Percentiles rank a stretch among this genome's conserved stretches.
Conservation (phyloP, 2,888 invertebrate species). For the Dermolepida albohirtum region DNA sequence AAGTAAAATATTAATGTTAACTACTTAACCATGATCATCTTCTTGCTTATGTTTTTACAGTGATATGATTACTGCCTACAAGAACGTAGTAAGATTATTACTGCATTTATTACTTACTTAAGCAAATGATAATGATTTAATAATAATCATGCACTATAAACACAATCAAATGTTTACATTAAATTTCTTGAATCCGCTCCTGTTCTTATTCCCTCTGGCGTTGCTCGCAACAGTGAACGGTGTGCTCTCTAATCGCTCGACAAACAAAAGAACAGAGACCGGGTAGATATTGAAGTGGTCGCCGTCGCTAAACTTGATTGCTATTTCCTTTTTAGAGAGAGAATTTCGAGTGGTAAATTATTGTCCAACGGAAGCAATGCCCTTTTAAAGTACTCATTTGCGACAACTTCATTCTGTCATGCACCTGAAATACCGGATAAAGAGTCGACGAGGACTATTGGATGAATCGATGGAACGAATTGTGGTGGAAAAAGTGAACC, state of each 20-base stretch:
- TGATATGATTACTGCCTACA: too few relatives aligned
- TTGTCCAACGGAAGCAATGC: conserved; percentile 10
- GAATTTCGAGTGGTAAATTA: conserved; percentile 4
- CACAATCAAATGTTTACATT: conserved; percentile 3
- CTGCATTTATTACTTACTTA: too few relatives aligned
- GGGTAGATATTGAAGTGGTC: conserved; percentile 25
- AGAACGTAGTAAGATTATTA: too few relatives aligned
- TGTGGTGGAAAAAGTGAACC: too few relatives aligned
- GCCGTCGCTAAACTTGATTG: conserved; percentile 21
- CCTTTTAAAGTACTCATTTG: conserved; percentile 10
- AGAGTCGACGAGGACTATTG: too few relatives aligned
- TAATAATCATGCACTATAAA: too few relatives aligned
- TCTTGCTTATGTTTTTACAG: too few relatives aligned
- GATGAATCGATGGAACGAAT: too few relatives aligned
- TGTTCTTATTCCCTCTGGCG: not conserved
- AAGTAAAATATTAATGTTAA: too few relatives aligned
- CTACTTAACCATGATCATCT: too few relatives aligned
- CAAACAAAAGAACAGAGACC: conserved; percentile 30
- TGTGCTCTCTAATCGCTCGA: conserved; percentile 15
- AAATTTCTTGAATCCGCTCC: conserved; percentile 1
- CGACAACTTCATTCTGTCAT: conserved; percentile 3
- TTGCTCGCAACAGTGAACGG: conserved; percentile 1
- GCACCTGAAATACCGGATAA: not conserved
- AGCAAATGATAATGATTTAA: too few relatives aligned
- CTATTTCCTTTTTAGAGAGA: conserved; percentile 24